Conservation (phyloP, 2,888 invertebrate species). For the Nezara viridula region DNA sequence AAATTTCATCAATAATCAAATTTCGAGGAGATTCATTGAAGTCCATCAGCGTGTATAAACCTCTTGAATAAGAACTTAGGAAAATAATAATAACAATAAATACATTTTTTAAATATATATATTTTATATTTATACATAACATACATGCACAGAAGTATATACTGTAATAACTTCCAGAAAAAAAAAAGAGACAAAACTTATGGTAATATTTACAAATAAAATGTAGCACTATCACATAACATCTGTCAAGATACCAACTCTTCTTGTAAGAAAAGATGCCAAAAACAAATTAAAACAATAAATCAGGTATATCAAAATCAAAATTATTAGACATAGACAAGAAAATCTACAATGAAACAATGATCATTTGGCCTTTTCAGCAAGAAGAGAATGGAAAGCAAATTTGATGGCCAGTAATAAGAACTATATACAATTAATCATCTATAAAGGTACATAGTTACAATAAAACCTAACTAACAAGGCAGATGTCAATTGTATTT, state of each 20-base stretch:
- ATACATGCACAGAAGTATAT: not conserved
- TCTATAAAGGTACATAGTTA: not conserved
- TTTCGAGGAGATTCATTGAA: no score
- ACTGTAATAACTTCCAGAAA: not conserved
- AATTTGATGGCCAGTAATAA: not conserved
- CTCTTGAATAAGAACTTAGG: not conserved
- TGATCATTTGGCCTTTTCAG: not conserved
- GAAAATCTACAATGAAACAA: not conserved
- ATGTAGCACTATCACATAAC: not conserved
- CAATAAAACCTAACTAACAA: not conserved
- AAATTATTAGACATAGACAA: not conserved
- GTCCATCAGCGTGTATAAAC: no score
- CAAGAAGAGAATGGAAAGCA: constrained; percentile 21
- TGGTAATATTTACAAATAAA: constrained; percentile 2
- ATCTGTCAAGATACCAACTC: not conserved
- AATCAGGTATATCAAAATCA: not conserved
- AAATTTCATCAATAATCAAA: no score
- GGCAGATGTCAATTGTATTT: not conserved
- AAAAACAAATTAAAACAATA: not conserved
- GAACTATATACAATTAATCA: not conserved
- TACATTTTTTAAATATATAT: not conserved
- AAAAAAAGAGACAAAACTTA: not conserved
- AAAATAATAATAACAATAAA: not conserved
- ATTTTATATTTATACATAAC: not conserved
- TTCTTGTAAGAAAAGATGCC: not conserved